Base-by-base conservation (phyloP, 53 echinoderm and acorn worm genomes). In the Crossaster papposus region DNA sequence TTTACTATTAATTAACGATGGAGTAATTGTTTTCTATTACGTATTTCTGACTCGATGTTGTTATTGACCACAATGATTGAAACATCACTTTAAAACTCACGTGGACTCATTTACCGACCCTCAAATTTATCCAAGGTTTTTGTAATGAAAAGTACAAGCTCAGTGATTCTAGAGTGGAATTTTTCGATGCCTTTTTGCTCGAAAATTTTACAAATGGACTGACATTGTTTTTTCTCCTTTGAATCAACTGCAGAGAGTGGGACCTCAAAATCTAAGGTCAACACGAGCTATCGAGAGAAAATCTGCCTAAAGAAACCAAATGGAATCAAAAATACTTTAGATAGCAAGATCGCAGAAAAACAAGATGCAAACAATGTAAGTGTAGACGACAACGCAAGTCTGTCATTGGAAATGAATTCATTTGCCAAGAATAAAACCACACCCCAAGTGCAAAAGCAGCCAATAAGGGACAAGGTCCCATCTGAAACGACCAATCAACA, bases 271-370 rank as follows among this genome's bases (percentile, higher is more conserved):
- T 31, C 83, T 2, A 84, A 91, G 54, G 62, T 75, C 72, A 74
- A 58, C 22, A 58, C 83, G 7, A 83, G 64, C 35, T 86, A 87
- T 37, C 87, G 87, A 15, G 87, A 87, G 28, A 79, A 86, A 30
- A 79, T 88, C 58, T 29, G 71, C 65, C 9, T 74, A 34, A 91
- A 58, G 63, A 83, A 83, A 33, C 30, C 63, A 32, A 12, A 51
- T 35, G 77, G 51, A 22, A 38, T 35, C 4, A 15, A 65, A 30
- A 44, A 44, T 0, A 18, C 50, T 20, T 37, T 53, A 0, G 82
- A 90, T 77, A 28, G 55, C 0, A 17, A 58, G 17, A 2, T 58
- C 53, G 29, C 4, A 30, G 29, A 71, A 71, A n/a, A 7, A 2
- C 13, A 31, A 31, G 68, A 68, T 26, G 3, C 14, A 28, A 70